These are phyloP conservation scores for Ascaphus truei DNA, from an alignment of 2,113 vertebrate genomes.

Conservation along the genomic window DNA sequence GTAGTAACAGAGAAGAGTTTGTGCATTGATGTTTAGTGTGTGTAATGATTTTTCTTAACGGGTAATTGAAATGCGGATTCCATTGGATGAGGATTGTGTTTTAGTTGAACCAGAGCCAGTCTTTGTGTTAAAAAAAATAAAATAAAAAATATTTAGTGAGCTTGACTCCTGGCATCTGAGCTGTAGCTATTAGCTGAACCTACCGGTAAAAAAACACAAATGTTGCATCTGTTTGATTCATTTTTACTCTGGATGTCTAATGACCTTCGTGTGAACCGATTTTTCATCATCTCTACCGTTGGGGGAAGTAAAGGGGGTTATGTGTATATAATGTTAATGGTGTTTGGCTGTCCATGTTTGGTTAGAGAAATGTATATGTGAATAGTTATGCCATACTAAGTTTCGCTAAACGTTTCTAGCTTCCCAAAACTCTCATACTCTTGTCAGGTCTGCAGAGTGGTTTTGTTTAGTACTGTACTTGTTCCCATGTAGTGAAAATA, in stretches of 20 bases:
- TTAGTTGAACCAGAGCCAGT: constrained; percentile 10
- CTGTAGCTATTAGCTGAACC: neutral
- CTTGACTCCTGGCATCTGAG: neutral
- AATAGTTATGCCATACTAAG: too few species aligned
- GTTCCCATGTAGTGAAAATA: too few species aligned
- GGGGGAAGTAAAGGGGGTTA: too few species aligned
- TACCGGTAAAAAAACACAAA: neutral
- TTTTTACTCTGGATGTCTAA: too few species aligned
- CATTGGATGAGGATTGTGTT: constrained; percentile 18
- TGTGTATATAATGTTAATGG: too few species aligned
- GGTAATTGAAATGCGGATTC: constrained; percentile 27
- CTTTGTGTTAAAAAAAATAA: too few species aligned
- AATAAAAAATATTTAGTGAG: neutral
- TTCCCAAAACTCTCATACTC: too few species aligned
- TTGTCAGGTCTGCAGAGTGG: too few species aligned
- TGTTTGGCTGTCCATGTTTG: too few species aligned
- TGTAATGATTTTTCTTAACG: constrained; percentile 24
- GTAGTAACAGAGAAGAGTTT: neutral
- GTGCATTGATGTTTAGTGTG: neutral
- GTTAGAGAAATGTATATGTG: too few species aligned
- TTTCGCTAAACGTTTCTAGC: too few species aligned
- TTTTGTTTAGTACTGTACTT: too few species aligned
- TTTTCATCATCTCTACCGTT: neutral
- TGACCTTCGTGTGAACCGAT: neutral
- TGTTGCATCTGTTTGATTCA: neutral